These are phyloP conservation scores for Heliangelus exortis DNA, from an alignment of 2,797 vertebrate species.

Conservation along the genomic window DNA sequence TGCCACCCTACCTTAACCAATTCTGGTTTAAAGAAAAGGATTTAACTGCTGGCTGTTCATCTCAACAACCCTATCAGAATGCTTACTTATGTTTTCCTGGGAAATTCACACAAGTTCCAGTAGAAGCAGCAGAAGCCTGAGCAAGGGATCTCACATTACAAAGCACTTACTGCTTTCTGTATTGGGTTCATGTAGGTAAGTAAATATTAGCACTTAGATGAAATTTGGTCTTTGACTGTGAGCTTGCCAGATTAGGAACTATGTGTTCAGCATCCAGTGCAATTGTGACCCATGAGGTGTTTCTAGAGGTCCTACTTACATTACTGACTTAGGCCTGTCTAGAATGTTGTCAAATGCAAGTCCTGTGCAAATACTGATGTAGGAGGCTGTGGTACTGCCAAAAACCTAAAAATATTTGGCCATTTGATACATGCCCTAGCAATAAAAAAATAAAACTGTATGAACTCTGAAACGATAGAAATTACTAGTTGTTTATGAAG, in stretches of 20 bases:
- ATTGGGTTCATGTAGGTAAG: not conserved
- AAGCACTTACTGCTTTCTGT: not conserved
- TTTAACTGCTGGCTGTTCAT: not conserved
- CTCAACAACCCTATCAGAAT: not conserved
- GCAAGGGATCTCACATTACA: not conserved
- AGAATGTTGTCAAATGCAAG: not conserved
- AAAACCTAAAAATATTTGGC: not conserved
- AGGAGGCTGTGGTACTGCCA: not conserved
- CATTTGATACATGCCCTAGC: not conserved
- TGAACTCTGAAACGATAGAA: not conserved
- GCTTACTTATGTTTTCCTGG: not conserved
- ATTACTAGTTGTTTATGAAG: not conserved
- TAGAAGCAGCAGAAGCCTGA: not conserved
- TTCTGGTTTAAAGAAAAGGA: not conserved
- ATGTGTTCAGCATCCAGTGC: not conserved
- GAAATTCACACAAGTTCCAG: not conserved
- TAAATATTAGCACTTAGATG: not conserved
- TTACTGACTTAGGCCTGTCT: not conserved
- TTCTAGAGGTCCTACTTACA: not conserved
- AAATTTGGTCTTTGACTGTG: not conserved
- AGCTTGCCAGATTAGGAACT: not conserved
- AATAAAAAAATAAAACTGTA: not conserved
- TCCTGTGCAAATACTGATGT: not conserved
- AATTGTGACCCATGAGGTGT: not conserved
- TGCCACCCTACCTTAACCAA: not conserved